These are phyloP conservation scores for Theonella swinhoei DNA, from an alignment of 37 sponge, comb jelly and placozoan genomes.

Conservation along the genomic window DNA sequence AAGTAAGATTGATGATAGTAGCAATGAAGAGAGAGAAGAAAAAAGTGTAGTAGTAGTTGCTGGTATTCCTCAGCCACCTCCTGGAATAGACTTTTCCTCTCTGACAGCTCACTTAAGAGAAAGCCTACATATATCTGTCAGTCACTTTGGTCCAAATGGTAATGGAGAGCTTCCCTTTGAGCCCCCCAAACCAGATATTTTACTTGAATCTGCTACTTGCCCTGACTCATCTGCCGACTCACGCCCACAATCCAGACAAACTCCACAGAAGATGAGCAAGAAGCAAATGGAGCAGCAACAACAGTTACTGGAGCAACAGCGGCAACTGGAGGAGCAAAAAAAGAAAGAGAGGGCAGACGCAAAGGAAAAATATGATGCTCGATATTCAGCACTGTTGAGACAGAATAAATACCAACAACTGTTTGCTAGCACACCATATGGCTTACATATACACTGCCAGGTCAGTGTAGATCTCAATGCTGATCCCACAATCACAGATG, in stretches of 20 bases:
- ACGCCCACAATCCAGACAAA: slow-evolving; percentile 13
- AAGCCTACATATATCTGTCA: slow-evolving; percentile 31
- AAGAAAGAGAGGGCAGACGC: slow-evolving; percentile 23
- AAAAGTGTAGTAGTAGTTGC: not conserved
- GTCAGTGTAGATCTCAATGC: slow-evolving; percentile 14
- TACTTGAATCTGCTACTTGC: not conserved
- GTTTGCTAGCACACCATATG: slow-evolving; percentile 40
- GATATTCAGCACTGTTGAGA: not conserved
- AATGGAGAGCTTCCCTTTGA: slow-evolving; percentile 48
- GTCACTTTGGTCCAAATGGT: slow-evolving; percentile 72
- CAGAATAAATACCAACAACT: slow-evolving; percentile 67
- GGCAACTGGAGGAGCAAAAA: slow-evolving; percentile 45
- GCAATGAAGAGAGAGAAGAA: not conserved
- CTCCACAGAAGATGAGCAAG: slow-evolving; percentile 59
- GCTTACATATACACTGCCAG: slow-evolving; percentile 61
- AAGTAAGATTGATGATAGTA: not conserved
- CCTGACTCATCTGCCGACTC: slow-evolving; percentile 13
- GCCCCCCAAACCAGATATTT: slow-evolving; percentile 30
- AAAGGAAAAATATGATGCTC: slow-evolving; percentile 5
- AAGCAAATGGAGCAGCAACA: slow-evolving; percentile 67
- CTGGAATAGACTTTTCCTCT: not conserved
- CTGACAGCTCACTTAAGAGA: slow-evolving; percentile 46
- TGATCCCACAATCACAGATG: slow-evolving; percentile 30
- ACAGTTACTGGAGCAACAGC: slow-evolving; percentile 58
- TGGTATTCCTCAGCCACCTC: slow-evolving; percentile 48